Conservation (phyloP, 2,113 vertebrate species). For the Equus quagga region DNA sequence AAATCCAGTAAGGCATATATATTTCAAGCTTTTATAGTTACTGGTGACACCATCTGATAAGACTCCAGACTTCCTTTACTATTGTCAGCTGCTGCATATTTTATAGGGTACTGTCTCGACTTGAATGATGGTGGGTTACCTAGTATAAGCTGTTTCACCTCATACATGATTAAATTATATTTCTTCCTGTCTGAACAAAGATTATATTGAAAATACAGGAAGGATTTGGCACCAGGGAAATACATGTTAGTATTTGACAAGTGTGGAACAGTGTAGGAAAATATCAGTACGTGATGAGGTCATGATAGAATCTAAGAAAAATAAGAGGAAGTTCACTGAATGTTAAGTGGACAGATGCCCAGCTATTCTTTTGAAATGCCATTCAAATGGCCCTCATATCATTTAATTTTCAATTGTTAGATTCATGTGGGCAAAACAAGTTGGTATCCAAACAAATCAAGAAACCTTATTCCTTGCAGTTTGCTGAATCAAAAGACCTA, state of each 20-base stretch:
- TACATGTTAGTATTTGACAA: conserved; percentile 62
- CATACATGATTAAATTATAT: conserved; percentile 83
- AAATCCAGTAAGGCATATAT: background rate
- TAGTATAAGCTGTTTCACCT: conserved; percentile 77
- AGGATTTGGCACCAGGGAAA: conserved; percentile 64
- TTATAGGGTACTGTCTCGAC: conserved; percentile 66
- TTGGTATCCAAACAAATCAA: background rate
- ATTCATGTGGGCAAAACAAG: conserved; percentile 1
- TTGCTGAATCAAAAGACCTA: background rate
- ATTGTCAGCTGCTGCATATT: conserved; percentile 72
- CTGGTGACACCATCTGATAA: background rate
- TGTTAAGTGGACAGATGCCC: background rate
- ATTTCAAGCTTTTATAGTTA: conserved; percentile 34
- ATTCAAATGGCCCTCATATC: background rate
- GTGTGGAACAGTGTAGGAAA: conserved; percentile 54
- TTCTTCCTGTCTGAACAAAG: conserved; percentile 83
- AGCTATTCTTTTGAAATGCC: background rate
- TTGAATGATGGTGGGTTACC: conserved; percentile 78
- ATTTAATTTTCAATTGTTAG: background rate
- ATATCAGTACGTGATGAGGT: conserved; percentile 67
- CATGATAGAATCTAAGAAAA: conserved; percentile 47
- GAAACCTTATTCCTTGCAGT: background rate
- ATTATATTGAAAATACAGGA: conserved; percentile 76
- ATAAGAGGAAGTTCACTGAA: background rate
- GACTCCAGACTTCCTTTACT: conserved; percentile 29